phyloP scores from a whole-genome alignment of 2,797 vertebrate genomes.

The Xenopus petersii region DNA sequence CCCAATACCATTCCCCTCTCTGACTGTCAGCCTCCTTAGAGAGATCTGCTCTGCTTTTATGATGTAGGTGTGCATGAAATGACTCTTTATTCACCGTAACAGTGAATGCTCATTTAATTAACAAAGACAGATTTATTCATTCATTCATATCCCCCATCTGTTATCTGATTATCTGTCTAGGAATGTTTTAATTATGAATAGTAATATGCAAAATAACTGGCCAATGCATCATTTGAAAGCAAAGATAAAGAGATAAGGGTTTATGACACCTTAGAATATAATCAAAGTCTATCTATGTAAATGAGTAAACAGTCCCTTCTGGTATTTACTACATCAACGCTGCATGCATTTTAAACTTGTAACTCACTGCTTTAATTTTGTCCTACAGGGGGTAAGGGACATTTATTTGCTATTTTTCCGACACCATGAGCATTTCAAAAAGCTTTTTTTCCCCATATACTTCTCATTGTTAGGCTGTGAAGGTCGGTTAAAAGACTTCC shows the following conservation, averaged over 20 bases:
- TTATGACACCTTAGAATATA: conserved; percentile 11
- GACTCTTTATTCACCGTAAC: no score
- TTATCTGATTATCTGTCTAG: conserved; percentile 33
- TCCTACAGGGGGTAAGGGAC: no score
- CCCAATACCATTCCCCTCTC: no score
- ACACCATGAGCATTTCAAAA: no score
- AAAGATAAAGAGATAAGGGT: not conserved
- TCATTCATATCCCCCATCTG: conserved; percentile 41
- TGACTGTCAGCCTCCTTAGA: no score
- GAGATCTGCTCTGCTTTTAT: no score
- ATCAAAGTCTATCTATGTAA: conserved; percentile 13
- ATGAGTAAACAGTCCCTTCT: not conserved
- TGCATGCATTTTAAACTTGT: not conserved
- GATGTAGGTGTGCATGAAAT: no score
- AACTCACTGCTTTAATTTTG: no score
- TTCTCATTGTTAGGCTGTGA: no score
- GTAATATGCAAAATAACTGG: conserved; percentile 13
- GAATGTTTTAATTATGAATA: conserved; percentile 30
- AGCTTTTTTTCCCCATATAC: no score
- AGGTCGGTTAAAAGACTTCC: no score
- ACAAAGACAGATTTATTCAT: conserved; percentile 15
- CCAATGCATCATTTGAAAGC: conserved; percentile 5
- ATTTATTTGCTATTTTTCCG: no score
- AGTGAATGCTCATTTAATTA: conserved; percentile 21
- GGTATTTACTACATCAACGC: not conserved